A percentile compares a stretch with the other conserved stretches of the same genome.
Conservation (phyloP, 64 coral and sea anemone species). For the Montipora sp. region DNA sequence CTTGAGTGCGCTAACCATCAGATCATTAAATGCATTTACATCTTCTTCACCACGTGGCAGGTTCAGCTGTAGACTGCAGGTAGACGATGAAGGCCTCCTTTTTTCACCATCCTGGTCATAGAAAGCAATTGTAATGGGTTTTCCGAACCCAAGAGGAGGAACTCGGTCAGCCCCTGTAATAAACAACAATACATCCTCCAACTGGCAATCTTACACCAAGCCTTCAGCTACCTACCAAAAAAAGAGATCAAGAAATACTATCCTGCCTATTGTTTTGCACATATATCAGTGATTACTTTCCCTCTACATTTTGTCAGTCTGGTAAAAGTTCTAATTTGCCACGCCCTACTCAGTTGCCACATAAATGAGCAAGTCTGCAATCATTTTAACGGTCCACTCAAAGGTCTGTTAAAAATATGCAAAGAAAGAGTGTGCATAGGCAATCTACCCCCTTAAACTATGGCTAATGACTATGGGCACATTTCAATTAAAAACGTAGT, state of each 20-base stretch:
- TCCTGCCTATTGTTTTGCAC: neutral
- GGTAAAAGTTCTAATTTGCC: neutral
- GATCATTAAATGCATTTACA: neutral
- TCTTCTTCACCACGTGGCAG: constrained; percentile 28
- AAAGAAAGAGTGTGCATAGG: too few relatives aligned
- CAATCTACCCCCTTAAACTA: too few relatives aligned
- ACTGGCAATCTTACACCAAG: neutral
- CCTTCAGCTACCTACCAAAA: neutral
- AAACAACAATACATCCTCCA: constrained; percentile 14
- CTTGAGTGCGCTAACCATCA: neutral
- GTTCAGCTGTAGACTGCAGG: constrained; percentile 25
- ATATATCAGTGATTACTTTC: neutral
- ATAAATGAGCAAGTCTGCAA: too few relatives aligned
- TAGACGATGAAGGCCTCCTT: constrained; percentile 36
- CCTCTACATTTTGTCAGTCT: neutral
- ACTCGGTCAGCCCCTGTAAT: constrained; percentile 45
- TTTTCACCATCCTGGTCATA: constrained; percentile 54
- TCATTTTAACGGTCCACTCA: too few relatives aligned
- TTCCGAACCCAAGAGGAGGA: constrained; percentile 24
- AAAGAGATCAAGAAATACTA: neutral
- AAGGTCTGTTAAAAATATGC: too few relatives aligned
- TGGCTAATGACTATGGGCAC: too few relatives aligned
- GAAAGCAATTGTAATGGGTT: neutral
- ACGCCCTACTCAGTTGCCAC: too few relatives aligned
- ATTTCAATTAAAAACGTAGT: too few relatives aligned